phyloP scores from a whole-genome alignment of 2,888 invertebrate genomes.

The Rhagonycha fulva region DNA sequence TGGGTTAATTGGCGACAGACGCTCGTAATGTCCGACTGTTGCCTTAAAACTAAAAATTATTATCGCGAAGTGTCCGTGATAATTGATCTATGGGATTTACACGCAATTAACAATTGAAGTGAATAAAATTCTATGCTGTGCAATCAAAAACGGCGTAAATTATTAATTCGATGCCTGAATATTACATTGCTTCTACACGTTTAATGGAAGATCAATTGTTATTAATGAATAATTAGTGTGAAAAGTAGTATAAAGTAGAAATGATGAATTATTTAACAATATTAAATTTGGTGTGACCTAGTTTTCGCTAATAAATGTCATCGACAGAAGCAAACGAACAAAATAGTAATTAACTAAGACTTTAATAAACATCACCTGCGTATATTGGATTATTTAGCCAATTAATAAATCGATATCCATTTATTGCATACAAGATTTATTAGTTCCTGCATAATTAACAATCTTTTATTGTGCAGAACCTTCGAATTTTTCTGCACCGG shows the following conservation, averaged over 20 bases:
- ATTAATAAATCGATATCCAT: constrained; percentile 22
- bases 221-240: background rate
- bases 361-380: constrained; percentile 16
- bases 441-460: background rate
- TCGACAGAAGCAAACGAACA: constrained; percentile 7
- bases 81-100: background rate
- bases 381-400: constrained; percentile 14
- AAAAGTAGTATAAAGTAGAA: background rate
- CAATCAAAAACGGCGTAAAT: background rate
- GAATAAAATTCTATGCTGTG: background rate
- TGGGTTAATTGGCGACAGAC: background rate
- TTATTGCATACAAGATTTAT: background rate
- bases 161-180: background rate
- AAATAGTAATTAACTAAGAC: constrained; percentile 22
- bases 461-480: background rate
- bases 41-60: background rate
- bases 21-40: background rate
- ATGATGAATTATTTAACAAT: background rate
- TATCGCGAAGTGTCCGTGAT: background rate
- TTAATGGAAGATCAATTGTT: background rate
- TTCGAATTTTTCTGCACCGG: background rate
- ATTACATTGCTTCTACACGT: background rate
- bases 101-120: background rate
- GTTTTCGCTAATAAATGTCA: background rate
- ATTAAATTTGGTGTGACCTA: constrained; percentile 8